Evolutionary conservation across 2,888 invertebrate species (phyloP).

Genomic region (Ariolimax columbianus): DNA sequence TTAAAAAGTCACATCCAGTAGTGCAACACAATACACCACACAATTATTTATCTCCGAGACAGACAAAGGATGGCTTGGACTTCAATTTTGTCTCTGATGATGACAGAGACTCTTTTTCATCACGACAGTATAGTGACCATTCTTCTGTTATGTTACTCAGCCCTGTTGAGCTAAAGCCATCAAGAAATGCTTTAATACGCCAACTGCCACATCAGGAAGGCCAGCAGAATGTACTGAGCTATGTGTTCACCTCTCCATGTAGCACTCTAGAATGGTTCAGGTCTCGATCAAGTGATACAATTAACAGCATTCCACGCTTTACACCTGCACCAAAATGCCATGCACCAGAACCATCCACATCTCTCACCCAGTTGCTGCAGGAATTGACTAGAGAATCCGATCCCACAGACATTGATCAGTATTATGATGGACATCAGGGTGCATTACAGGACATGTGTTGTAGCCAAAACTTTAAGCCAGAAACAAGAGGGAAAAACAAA

Average conservation of each 20-base stretch:
- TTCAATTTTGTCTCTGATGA: conserved; percentile 61
- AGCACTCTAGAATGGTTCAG: conserved; percentile 63
- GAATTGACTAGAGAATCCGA: conserved; percentile 60
- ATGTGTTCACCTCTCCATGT: conserved; percentile 53
- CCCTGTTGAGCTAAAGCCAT: conserved; percentile 71
- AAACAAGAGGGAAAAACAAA: neutral
- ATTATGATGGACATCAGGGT: conserved; percentile 1
- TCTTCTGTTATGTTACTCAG: conserved; percentile 70
- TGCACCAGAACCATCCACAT: conserved; percentile 63
- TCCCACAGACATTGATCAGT: conserved; percentile 3
- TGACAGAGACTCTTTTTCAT: conserved; percentile 68
- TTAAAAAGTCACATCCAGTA: conserved; percentile 38
- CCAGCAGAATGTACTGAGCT: conserved; percentile 58
- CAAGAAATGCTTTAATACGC: conserved; percentile 66
- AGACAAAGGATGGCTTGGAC: conserved; percentile 31
- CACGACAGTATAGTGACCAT: conserved; percentile 70
- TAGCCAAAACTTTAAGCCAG: neutral
- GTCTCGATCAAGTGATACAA: conserved; percentile 71
- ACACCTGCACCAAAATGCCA: conserved; percentile 72
- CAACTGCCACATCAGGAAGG: conserved; percentile 60
- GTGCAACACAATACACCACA: conserved; percentile 21
- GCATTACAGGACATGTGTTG: neutral
- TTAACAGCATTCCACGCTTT: conserved; percentile 67
- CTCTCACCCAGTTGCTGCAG: conserved; percentile 67
- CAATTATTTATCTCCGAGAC: conserved; percentile 33